Conservation (phyloP, 2,113 vertebrate genomes). For the Okapia johnstoni region DNA sequence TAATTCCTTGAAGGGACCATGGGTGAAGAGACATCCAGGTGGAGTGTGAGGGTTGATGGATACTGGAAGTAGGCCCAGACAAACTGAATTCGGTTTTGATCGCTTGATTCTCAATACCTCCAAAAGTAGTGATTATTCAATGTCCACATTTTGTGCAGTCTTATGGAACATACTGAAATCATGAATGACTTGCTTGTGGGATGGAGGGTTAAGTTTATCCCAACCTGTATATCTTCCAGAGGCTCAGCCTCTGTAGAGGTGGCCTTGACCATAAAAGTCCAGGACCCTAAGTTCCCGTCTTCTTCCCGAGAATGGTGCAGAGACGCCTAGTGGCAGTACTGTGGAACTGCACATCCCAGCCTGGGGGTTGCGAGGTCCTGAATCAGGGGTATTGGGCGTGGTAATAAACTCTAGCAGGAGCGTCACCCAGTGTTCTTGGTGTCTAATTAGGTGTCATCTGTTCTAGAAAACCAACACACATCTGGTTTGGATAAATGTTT, state of each 20-base stretch:
- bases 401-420: background rate
- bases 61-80: background rate
- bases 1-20: background rate
- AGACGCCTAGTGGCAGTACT: background rate
- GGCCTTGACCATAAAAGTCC: background rate
- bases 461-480: background rate
- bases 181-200: background rate
- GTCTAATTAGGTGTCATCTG: background rate
- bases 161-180: background rate
- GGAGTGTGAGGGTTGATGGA: background rate
- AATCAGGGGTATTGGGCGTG: accelerated
- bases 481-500: background rate
- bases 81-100: background rate
- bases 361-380: background rate
- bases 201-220: background rate
- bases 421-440: background rate
- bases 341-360: background rate
- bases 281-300: no score
- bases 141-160: background rate
- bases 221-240: background rate
- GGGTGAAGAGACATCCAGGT: background rate
- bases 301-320: background rate
- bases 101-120: background rate
- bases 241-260: background rate
- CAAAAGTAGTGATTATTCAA: background rate